Base-by-base conservation (phyloP, 2,797 vertebrate genomes). In the Linurgus olivaceus region DNA sequence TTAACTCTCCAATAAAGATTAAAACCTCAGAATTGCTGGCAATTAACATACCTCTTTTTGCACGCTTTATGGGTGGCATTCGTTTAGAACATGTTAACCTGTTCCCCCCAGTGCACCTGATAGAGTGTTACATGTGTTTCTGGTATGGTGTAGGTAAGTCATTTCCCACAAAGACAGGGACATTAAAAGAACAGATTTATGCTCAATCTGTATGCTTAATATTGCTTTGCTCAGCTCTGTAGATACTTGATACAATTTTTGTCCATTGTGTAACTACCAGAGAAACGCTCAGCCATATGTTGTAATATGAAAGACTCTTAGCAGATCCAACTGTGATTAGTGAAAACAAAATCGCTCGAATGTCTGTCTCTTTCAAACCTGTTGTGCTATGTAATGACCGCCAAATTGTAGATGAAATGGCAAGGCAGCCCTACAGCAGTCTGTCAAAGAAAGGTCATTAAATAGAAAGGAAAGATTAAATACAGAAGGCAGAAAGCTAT, bases 401-500 rank as follows among this genome's bases (percentile, higher is more conserved):
- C 44, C 44, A 74, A 89, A 82, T 28, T 52, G 59, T 12, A 87
- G 50, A 19, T 77, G 51, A 76, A 80, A 57, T 75, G 44, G 14
- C 76, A 82, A 37, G 33, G 26, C 72, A 92, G 58, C 67, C 51
- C 65, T 86, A 65, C 68, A 89, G 78, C 73, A 84, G 70, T 75
- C 75, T 95, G 35, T n/a, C 13, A 52, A 29, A 79, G 25, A 73
- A 63, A n/a, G 37, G 40, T 86, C 13, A 7, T 80, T 93, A 93
- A 50, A 66, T 42, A 57, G 59, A 89, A 94, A 95, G 61, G 38
- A 96, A 65, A 72, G 33, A 68, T 87, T 40, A 73, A 74, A 91
- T 61, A 94, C 70, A 76, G 80, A 87, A 91, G 61, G 81, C 67
- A 88, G 74, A 94, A 95, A 97, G 33, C 10, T 72, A 91, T 86